Percentiles rank a stretch among this genome's conserved stretches.
Conservation (phyloP, 2,888 invertebrate species). For the Plebejus anna region DNA sequence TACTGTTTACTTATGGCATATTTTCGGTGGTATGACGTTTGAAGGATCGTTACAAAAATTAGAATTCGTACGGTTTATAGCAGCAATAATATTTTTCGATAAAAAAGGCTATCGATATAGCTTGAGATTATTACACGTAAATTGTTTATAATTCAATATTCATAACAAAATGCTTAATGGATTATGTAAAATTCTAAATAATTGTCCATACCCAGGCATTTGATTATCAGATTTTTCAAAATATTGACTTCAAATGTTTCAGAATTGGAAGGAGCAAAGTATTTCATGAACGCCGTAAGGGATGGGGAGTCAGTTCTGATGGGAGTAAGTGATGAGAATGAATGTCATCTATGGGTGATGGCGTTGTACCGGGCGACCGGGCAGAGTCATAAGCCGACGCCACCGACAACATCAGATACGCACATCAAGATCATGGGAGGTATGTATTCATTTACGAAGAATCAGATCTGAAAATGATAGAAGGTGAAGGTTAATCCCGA, state of each 20-base stretch:
- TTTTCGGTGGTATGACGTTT: neutral
- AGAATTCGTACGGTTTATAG: neutral
- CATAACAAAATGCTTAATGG: neutral
- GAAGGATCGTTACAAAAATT: neutral
- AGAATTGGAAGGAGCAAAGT: slow-evolving; percentile 95
- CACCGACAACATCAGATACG: slow-evolving; percentile 89
- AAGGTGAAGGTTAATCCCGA: neutral
- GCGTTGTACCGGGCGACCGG: slow-evolving; percentile 99
- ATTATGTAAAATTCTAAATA: neutral
- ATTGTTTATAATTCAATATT: neutral
- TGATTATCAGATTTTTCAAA: neutral
- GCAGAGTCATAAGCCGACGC: slow-evolving; percentile 99
- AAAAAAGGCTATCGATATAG: no score
- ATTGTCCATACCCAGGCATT: neutral
- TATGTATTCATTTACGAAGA: slow-evolving; percentile 53
- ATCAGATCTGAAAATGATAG: neutral
- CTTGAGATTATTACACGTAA: no score
- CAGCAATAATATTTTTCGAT: no score
- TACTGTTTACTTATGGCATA: neutral
- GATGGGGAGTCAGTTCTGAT: slow-evolving; percentile 98
- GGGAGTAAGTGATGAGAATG: slow-evolving; percentile 98
- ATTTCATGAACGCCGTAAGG: slow-evolving; percentile 98
- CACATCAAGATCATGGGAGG: slow-evolving; percentile 92
- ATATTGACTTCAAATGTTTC: slow-evolving; percentile 39
- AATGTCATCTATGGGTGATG: slow-evolving; percentile 99